Percentiles rank a stretch among this genome's conserved stretches.
Evolutionary conservation across 2,888 invertebrate genomes (phyloP).

Genomic region (Lasioglossum marginatum): DNA sequence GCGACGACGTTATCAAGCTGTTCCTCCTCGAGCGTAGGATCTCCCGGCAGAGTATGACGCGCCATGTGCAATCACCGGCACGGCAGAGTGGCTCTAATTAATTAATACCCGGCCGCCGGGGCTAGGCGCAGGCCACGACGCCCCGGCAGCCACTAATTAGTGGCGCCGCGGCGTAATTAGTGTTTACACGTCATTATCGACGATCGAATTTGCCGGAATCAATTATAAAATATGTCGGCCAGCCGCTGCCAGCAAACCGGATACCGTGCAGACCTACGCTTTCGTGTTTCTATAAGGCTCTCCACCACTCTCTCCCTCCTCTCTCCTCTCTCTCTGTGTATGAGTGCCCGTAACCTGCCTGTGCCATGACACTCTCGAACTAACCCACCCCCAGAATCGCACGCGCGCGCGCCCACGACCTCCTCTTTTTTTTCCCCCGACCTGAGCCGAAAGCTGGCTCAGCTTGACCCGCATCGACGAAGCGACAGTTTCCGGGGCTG

Average conservation of each 20-base stretch:
- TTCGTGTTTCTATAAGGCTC: slow-evolving; percentile 18
- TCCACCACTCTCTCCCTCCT: neutral
- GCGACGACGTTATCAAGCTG: slow-evolving; percentile 34
- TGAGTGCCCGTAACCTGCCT: slow-evolving; percentile 39
- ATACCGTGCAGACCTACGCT: slow-evolving; percentile 25
- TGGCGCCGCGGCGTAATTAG: slow-evolving; percentile 81
- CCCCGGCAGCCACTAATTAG: slow-evolving; percentile 81
- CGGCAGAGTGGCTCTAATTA: slow-evolving; percentile 82
- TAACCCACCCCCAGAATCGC: slow-evolving; percentile 29
- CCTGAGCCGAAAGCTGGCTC: slow-evolving; percentile 63
- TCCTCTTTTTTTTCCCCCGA: slow-evolving; percentile 27
- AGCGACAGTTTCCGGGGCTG: slow-evolving; percentile 59
- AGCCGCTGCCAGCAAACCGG: slow-evolving; percentile 25
- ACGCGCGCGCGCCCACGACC: slow-evolving; percentile 19
- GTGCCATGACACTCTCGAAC: slow-evolving; percentile 53
- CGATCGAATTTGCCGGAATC: slow-evolving; percentile 74
- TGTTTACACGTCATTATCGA: slow-evolving; percentile 78
- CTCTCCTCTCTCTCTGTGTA: neutral
- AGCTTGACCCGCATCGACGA: slow-evolving; percentile 79
- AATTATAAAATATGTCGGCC: slow-evolving; percentile 75
- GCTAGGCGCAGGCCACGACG: slow-evolving; percentile 66
- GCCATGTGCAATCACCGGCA: slow-evolving; percentile 60
- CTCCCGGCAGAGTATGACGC: slow-evolving; percentile 52
- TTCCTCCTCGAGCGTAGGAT: slow-evolving; percentile 33
- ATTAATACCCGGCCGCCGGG: slow-evolving; percentile 82